Evolutionary conservation across 1,140 invertebrate genomes (phyloP), one percentile per base, ranked within the genome.

Genomic region (Xylocopa sonorina): DNA sequence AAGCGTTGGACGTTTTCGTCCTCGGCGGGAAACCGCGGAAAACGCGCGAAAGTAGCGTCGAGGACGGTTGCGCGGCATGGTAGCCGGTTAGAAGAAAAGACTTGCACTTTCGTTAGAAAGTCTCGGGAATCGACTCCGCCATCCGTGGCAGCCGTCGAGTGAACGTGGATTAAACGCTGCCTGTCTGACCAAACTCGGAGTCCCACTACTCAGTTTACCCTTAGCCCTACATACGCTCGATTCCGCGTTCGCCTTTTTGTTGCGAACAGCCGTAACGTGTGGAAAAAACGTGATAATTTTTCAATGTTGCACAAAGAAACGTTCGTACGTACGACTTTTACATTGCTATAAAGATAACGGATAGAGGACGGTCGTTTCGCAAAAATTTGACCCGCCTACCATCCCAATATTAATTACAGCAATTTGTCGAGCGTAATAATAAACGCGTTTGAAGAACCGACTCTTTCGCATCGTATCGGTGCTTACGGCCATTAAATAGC

Each of bases 91-190:
- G 79, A 88, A 90, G 91, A 91, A 92, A 91, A 89, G 81, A 92
- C 91, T 92, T 92, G 90, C 91, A 92, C 91, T 92, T 92, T 92
- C 91, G 90, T 92, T 92, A 92, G 91, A 92, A 92, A 92, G 91
- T 91, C 81, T 72, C 80, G 86, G 84, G 88, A 88, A 91, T 91
- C 88, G 87, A 83, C 63, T 85, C 86, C 89, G 86, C 89, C 90
- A 91, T 87, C 90, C 90, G 84, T 90, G 88, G 88, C 87, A 82
- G 83, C 84, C 60, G 64, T 81, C 63, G 53, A 38, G 55, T 68
- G 84, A 85, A 67, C 79, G 69, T 75, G 78, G 57, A 73, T 75
- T 72, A 63, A n/a, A 63, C 60, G 51, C 50, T 43, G 48, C 48
- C 41, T 67, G 87, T 86, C 85, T 69, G 84, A 77, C 82, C 80